Evolutionary conservation across 2,797 vertebrate genomes (phyloP).

Genomic region (Sebastolobus altivelis): DNA sequence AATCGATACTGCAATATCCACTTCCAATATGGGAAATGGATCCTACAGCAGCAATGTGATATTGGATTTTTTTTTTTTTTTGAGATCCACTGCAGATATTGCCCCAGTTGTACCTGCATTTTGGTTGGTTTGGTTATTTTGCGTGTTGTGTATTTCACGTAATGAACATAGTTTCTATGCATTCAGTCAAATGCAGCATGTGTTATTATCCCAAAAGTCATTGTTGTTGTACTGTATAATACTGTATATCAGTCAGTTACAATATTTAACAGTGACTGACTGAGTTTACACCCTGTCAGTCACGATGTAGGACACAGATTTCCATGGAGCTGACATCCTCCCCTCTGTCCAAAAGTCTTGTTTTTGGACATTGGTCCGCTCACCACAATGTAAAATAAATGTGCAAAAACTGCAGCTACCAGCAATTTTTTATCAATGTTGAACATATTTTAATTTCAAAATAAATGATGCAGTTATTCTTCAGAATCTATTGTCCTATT

Average conservation of each 20-base stretch:
- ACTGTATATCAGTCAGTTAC: neutral
- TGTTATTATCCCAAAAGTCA: neutral
- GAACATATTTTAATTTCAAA: neutral
- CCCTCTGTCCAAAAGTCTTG: neutral
- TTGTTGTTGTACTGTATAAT: neutral
- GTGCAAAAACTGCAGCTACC: neutral
- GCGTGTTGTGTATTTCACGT: neutral
- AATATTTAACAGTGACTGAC: neutral
- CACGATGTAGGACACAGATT: neutral
- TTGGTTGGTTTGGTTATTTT: neutral
- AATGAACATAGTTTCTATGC: neutral
- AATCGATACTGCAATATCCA: slow-evolving; percentile 48
- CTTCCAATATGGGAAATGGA: slow-evolving; percentile 34
- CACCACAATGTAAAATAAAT: neutral
- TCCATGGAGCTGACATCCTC: neutral
- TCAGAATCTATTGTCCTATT: neutral
- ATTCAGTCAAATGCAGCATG: neutral
- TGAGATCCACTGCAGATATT: slow-evolving; percentile 7
- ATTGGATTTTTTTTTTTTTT: slow-evolving; percentile 16
- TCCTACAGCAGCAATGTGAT: slow-evolving; percentile 32
- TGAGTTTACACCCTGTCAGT: neutral
- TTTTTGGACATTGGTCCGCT: neutral
- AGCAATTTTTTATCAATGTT: neutral
- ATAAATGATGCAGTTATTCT: neutral
- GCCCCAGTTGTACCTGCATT: neutral